Evolutionary conservation across 2,797 vertebrate species (phyloP).

Genomic region (Sebastes wilsoni): DNA sequence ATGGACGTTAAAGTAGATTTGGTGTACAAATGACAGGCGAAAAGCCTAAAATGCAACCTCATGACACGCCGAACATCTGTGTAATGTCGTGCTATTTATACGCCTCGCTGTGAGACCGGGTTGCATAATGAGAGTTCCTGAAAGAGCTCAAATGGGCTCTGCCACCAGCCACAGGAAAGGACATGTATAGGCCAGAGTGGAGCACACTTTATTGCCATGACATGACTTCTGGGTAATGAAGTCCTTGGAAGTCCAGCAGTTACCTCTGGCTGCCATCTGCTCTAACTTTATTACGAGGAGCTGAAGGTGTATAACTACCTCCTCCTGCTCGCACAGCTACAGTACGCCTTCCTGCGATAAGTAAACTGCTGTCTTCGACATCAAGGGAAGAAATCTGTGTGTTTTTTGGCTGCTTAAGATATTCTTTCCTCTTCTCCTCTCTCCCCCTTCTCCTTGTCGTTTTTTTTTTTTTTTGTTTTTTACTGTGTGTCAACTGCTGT

Average conservation of each 20-base stretch:
- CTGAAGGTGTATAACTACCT: not conserved
- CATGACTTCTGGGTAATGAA: not conserved
- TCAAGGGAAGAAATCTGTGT: constrained; percentile 13
- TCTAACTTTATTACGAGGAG: not conserved
- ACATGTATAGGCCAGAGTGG: not conserved
- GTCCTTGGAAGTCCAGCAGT: not conserved
- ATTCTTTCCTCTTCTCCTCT: not conserved
- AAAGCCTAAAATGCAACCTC: no score
- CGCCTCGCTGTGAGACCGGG: not conserved
- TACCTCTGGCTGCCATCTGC: not conserved
- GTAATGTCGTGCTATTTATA: not conserved
- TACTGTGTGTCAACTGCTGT: constrained; percentile 46
- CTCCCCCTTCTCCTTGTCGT: not conserved
- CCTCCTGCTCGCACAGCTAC: not conserved
- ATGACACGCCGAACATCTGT: no score
- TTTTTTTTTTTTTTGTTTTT: constrained; percentile 43
- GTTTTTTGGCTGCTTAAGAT: constrained; percentile 11
- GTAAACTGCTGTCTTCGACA: not conserved
- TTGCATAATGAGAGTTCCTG: not conserved
- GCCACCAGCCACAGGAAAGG: not conserved
- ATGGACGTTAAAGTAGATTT: no score
- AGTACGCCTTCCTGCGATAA: not conserved
- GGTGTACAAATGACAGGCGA: no score
- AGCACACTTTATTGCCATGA: not conserved
- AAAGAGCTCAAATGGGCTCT: not conserved